phyloP scores from a whole-genome alignment of 2,113 vertebrate genomes.

The Anhinga anhinga region DNA sequence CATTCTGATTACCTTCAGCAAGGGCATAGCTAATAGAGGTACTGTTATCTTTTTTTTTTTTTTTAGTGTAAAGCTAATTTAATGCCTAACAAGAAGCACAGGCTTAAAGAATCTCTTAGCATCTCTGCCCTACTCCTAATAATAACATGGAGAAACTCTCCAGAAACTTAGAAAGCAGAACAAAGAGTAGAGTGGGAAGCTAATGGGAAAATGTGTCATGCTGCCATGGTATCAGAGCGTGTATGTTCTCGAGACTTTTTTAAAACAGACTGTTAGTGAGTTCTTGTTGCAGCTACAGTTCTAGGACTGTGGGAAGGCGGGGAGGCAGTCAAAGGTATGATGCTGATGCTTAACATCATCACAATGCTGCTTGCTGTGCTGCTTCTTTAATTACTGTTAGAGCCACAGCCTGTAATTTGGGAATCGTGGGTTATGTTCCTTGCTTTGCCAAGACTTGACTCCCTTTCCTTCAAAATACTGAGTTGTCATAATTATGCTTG shows the following conservation, averaged over 20 bases:
- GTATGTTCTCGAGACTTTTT: background rate
- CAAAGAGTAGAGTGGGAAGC: slow-evolving; percentile 54
- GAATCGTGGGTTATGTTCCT: background rate
- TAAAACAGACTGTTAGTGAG: background rate
- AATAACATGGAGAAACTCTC: background rate
- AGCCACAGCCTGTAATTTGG: background rate
- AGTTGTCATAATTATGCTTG: background rate
- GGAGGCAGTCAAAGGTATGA: background rate
- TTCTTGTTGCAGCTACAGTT: background rate
- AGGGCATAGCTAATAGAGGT: background rate
- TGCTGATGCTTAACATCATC: background rate
- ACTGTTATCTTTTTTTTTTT: background rate
- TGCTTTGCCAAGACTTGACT: background rate
- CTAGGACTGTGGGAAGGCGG: background rate
- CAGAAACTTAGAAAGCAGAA: slow-evolving; percentile 44
- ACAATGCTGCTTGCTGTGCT: background rate
- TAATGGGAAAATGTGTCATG: slow-evolving; percentile 43
- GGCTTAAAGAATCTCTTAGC: background rate
- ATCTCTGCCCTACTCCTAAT: background rate
- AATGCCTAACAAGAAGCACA: background rate
- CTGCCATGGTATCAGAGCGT: background rate
- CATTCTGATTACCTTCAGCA: background rate
- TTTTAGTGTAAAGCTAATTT: background rate
- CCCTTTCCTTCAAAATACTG: background rate
- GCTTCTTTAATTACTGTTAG: background rate